phyloP scores from a whole-genome alignment of 2,888 invertebrate species.

The Thereva unica region DNA sequence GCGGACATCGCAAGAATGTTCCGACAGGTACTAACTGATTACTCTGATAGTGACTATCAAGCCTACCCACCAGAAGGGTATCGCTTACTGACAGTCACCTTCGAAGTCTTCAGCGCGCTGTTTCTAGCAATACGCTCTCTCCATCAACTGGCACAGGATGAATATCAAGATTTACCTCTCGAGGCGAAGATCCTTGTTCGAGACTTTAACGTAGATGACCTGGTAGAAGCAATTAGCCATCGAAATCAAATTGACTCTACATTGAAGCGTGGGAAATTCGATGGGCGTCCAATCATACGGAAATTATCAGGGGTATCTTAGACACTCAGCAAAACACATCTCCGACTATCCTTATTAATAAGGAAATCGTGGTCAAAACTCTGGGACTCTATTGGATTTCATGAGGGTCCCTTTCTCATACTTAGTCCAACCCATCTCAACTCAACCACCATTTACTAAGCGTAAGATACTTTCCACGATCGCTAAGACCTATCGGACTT shows the following conservation, averaged over 20 bases:
- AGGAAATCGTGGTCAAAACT: no score
- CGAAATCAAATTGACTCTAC: neutral
- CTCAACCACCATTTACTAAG: neutral
- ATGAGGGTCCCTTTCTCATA: neutral
- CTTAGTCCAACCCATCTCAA: neutral
- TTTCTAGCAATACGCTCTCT: no score
- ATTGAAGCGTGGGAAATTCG: neutral
- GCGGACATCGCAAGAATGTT: conserved; percentile 43
- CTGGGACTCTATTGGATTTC: neutral
- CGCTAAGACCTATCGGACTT: neutral
- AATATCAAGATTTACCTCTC: no score
- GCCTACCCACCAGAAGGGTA: conserved; percentile 48
- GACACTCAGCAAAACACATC: neutral
- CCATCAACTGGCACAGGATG: no score
- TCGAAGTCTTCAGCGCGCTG: no score
- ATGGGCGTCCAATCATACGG: neutral
- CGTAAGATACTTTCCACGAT: neutral
- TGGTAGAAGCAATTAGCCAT: conserved; percentile 9
- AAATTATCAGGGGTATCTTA: neutral
- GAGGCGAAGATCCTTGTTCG: conserved; percentile 34
- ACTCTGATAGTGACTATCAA: conserved; percentile 3
- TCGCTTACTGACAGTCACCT: conserved; percentile 48
- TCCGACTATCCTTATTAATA: neutral
- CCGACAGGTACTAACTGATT: conserved; percentile 16
- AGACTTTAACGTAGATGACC: conserved; percentile 44